Percentiles rank a stretch among this genome's conserved stretches.
These are phyloP conservation scores for Dynastes tityus DNA, from an alignment of 2,888 invertebrate species.

Conservation along the genomic window DNA sequence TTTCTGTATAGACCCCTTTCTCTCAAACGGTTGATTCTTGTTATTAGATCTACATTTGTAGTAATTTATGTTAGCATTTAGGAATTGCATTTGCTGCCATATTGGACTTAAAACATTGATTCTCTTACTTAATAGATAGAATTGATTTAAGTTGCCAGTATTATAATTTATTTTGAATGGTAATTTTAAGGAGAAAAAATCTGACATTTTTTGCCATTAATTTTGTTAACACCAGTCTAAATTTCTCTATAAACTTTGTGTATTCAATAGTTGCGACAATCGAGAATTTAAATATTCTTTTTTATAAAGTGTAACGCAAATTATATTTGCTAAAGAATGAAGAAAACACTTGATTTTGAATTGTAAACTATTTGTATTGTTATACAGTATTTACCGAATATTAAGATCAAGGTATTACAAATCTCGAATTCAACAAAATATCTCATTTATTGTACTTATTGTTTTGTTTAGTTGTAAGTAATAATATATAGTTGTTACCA, in stretches of 20 bases:
- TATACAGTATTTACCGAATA: background rate
- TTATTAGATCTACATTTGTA: background rate
- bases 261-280: too few species aligned
- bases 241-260: too few species aligned
- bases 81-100: background rate
- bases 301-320: too few species aligned
- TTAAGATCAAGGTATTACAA: background rate
- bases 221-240: background rate
- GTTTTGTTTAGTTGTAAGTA: constrained; percentile 17
- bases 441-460: constrained; percentile 31
- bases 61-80: background rate
- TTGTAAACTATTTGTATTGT: background rate
- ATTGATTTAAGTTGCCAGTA: constrained; percentile 12
- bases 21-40: background rate
- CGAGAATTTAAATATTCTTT: too few species aligned
- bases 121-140: background rate
- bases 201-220: too few species aligned
- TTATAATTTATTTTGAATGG: constrained; percentile 25
- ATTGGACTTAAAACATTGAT: constrained; percentile 5
- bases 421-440: background rate
- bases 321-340: background rate
- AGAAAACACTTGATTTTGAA: constrained; percentile 4
- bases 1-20: background rate
- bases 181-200: background rate
- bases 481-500: constrained; percentile 19